A percentile compares a stretch with the other conserved stretches of the same genome.
phyloP scores from a whole-genome alignment of 2,113 vertebrate genomes.

The Podiceps cristatus region DNA sequence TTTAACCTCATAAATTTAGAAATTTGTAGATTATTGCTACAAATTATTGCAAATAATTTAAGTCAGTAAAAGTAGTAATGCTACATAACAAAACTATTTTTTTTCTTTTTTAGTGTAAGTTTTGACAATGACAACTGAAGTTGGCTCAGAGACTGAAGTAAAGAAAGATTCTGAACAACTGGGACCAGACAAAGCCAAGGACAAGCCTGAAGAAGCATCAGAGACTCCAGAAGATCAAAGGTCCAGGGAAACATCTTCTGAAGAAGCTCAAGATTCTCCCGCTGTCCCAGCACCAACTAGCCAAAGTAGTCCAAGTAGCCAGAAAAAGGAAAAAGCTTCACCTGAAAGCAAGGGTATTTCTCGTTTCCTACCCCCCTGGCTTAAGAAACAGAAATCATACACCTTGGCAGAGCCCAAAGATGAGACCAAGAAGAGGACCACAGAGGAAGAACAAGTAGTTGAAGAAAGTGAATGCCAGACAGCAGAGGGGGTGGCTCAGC shows the following conservation, averaged over 20 bases:
- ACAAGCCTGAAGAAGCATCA: slow-evolving; percentile 64
- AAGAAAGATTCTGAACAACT: slow-evolving; percentile 85
- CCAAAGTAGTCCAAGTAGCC: slow-evolving; percentile 70
- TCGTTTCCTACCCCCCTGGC: slow-evolving; percentile 94
- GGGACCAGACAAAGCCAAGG: slow-evolving; percentile 63
- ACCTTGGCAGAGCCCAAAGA: slow-evolving; percentile 81
- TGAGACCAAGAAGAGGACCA: slow-evolving; percentile 69
- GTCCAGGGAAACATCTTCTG: neutral
- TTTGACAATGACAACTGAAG: slow-evolving; percentile 93
- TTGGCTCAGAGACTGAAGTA: slow-evolving; percentile 86
- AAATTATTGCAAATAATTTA: neutral
- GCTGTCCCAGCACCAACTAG: slow-evolving; percentile 42
- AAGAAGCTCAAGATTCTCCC: slow-evolving; percentile 53
- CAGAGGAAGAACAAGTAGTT: slow-evolving; percentile 48
- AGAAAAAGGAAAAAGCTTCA: slow-evolving; percentile 81
- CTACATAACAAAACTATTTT: neutral
- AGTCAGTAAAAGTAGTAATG: neutral
- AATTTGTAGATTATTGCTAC: neutral
- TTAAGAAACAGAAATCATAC: slow-evolving; percentile 95
- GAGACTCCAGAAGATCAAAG: slow-evolving; percentile 62
- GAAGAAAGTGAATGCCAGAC: slow-evolving; percentile 52
- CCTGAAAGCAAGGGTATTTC: slow-evolving; percentile 88
- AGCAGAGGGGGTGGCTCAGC: slow-evolving; percentile 43
- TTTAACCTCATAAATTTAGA: neutral
- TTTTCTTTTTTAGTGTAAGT: slow-evolving; percentile 78